Evolutionary conservation across 2,888 invertebrate species (phyloP), one percentile per base, ranked within the genome.

Genomic region (Dastarcus helophoroides): DNA sequence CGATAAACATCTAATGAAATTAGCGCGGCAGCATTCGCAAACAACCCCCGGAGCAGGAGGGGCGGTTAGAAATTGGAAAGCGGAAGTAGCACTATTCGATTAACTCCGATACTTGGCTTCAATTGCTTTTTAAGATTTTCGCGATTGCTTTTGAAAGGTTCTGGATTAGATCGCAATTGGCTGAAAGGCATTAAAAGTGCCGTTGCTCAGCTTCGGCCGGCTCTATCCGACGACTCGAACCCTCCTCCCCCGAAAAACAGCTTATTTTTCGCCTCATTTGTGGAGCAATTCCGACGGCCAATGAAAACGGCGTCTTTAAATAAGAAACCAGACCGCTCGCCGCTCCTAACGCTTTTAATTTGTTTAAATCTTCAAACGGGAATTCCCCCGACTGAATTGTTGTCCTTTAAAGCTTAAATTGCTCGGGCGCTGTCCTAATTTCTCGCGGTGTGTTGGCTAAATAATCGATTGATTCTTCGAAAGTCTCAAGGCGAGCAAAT

Each of bases 241-340:
- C 41, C 26, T 36, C 33, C 36, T 38, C 42, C 35, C 44, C 43
- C 39, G 40, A 41, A 47, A 51, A 57, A 56, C 54, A 54, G 58
- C 56, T 58, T 58, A 60, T 60, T 60, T 60, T 56, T 56, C 58
- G 60, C 56, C 56, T 58, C 60, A 60, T 60, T 60, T 60, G 56
- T 51, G 54, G 54, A 47, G 55, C 54, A 54, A 56, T 58, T 58
- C 50, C 54, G 42, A 37, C 51, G 47, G 44, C 53, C 52, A 53
- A 54, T 53, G 41, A 46, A 43, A 54, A 46, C 39, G 41, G 47
- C 44, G 42, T 38, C 37, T 48, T 51, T 50, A 53, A 54, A 51
- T 52, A 52, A 50, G 48, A 40, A 46, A 47, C 36, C 29, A 28
- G 24, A 5, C 12, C 14, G 5, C 8, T 25, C 22, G 23, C 29